These are phyloP conservation scores for Lasioglossum malachurum DNA, from an alignment of 2,888 invertebrate species.

Conservation along the genomic window DNA sequence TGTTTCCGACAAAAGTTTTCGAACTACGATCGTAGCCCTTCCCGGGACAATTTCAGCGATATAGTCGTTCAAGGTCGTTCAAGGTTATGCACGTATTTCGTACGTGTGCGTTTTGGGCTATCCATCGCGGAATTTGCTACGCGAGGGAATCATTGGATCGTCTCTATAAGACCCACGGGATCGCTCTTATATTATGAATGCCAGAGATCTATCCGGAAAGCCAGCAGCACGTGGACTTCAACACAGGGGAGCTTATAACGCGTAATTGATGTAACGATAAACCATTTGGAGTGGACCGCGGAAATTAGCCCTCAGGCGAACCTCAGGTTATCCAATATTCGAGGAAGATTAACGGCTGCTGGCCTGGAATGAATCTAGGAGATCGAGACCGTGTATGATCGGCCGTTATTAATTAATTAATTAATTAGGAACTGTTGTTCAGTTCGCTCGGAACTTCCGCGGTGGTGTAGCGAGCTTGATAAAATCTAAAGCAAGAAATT, in stretches of 20 bases:
- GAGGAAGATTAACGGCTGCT: background rate
- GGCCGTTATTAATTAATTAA: background rate
- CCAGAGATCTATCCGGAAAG: background rate
- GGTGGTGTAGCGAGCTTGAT: background rate
- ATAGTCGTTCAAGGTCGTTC: no score
- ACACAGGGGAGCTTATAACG: background rate
- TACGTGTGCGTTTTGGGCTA: background rate
- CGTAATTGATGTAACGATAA: slow-evolving; percentile 3
- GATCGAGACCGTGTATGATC: background rate
- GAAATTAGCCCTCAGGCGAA: slow-evolving; percentile 5
- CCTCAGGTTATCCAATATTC: background rate
- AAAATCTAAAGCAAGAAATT: background rate
- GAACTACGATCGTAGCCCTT: no score
- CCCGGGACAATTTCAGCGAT: no score
- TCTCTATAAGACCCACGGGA: background rate
- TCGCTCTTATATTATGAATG: background rate
- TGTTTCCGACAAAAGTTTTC: no score
- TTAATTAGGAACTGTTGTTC: background rate
- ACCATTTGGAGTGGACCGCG: slow-evolving; percentile 2
- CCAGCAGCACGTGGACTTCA: background rate
- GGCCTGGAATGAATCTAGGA: background rate
- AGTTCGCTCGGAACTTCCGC: no score
- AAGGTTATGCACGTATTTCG: no score
- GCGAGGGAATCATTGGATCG: background rate
- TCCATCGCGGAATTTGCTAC: background rate